A percentile compares a stretch with the other conserved stretches of the same genome.
Conservation (phyloP, 1,140 invertebrate species). For the Aethina tumida region DNA sequence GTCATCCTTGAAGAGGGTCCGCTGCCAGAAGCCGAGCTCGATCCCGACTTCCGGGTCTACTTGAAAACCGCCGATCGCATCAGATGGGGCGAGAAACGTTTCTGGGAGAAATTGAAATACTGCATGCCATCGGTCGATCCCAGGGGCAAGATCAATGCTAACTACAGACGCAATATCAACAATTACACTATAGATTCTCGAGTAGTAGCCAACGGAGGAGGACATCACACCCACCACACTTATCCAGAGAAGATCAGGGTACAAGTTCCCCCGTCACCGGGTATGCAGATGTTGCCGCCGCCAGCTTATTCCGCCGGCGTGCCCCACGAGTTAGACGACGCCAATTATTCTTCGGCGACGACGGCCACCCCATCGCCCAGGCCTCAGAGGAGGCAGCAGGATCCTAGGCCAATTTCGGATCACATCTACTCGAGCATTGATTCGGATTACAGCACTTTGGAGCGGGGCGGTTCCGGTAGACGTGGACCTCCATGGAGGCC, state of each 20-base stretch:
- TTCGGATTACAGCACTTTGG: conserved; percentile 62
- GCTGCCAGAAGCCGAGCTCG: conserved; percentile 66
- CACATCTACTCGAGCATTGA: conserved; percentile 83
- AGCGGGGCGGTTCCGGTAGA: conserved; percentile 40
- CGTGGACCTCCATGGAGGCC: conserved; percentile 35
- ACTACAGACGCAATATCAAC: conserved; percentile 65
- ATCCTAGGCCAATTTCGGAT: conserved; percentile 65
- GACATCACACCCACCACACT: conserved; percentile 40
- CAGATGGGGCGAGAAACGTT: conserved; percentile 81
- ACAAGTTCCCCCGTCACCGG: conserved; percentile 37
- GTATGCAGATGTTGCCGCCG: conserved; percentile 37
- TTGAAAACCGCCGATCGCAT: conserved; percentile 73
- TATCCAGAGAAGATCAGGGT: conserved; percentile 38
- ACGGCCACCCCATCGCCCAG: conserved; percentile 52
- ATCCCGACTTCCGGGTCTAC: conserved; percentile 79
- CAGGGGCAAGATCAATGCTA: conserved; percentile 50
- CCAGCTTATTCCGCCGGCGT: conserved; percentile 41
- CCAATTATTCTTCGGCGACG: conserved; percentile 51
- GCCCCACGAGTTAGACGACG: conserved; percentile 44
- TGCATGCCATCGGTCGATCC: conserved; percentile 66
- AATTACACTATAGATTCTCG: conserved; percentile 62
- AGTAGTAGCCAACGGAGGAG: conserved; percentile 45
- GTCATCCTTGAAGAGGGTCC: conserved; percentile 79
- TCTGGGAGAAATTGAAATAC: conserved; percentile 85
- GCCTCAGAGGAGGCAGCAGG: conserved; percentile 46